phyloP scores from a whole-genome alignment of 2,888 invertebrate genomes.

The Melinaea marsaeus region DNA sequence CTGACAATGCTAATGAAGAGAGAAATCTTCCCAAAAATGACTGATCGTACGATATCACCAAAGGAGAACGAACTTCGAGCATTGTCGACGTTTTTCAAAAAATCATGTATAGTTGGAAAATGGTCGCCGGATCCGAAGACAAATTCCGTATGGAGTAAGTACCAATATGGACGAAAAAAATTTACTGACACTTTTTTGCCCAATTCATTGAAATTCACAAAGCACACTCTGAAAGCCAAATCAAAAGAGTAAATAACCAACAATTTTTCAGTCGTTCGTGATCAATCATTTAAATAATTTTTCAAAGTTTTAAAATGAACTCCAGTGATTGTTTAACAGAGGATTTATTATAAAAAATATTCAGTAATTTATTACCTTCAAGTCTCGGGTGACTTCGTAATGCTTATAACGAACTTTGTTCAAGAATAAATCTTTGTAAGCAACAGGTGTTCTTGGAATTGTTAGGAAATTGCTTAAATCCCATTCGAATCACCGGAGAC shows the following conservation, averaged over 20 bases:
- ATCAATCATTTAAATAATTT: slow-evolving; percentile 5
- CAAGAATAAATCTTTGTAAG: slow-evolving; percentile 12
- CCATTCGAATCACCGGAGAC: not conserved
- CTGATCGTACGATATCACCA: slow-evolving; percentile 82
- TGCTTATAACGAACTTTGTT: slow-evolving; percentile 13
- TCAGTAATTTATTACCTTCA: slow-evolving; percentile 9
- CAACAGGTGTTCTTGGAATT: slow-evolving; percentile 17
- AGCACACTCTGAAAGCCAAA: too few species aligned
- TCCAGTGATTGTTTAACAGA: slow-evolving; percentile 12
- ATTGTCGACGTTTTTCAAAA: slow-evolving; percentile 86
- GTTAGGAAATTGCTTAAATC: not conserved
- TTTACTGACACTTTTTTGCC: not conserved
- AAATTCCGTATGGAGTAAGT: slow-evolving; percentile 84
- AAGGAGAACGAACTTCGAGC: slow-evolving; percentile 90
- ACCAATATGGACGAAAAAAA: not conserved
- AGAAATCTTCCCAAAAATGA: slow-evolving; percentile 81
- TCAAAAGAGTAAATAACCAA: too few species aligned
- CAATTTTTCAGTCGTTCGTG: not conserved
- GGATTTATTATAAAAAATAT: slow-evolving; percentile 10
- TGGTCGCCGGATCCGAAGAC: slow-evolving; percentile 88
- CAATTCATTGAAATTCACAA: slow-evolving; percentile 4
- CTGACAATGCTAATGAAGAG: slow-evolving; percentile 86
- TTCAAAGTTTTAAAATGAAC: slow-evolving; percentile 7
- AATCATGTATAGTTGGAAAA: slow-evolving; percentile 91
- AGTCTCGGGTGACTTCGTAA: slow-evolving; percentile 10